Evolutionary conservation across 2,888 invertebrate genomes (phyloP), one percentile per base, ranked within the genome.

Genomic region (Villa cingulata): DNA sequence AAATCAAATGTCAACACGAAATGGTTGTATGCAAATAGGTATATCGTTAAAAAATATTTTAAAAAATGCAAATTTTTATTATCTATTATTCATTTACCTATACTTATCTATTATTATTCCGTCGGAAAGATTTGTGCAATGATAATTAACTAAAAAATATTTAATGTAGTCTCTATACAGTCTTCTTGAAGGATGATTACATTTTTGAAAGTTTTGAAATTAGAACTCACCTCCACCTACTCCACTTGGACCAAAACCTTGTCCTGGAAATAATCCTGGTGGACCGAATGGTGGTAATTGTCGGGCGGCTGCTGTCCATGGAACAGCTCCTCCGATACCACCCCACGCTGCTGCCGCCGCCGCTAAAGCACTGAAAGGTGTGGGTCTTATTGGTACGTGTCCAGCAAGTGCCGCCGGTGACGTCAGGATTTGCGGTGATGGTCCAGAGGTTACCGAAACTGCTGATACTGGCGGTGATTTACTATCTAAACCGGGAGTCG

Each of bases 321-420:
- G 72, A 37, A 74, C 72, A 29, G 70, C 73, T 17, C 72, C 72
- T 53, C 76, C 74, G 46, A 81, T 72, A 41, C 80, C 73, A 57
- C 74, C 71, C 62, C 78, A 79, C 1, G 80, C 78, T 15, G 77
- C 78, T 46, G 84, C 84, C 51, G 83, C 83, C 50, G 82, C 82
- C 41, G 80, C 79, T 48, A 82, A 61, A 18, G 81, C 80, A 60
- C 81, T 83, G 68, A 85, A 85, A 18, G 85, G 84, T 50, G 83
- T 85, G 53, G 85, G 85, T 56, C 85, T 67, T 51, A 86, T 83
- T 19, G 82, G 82, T 32, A 76, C 78, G 59, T 75, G 75, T 34
- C 65, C 70, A 54, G 65, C 62, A 55, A 70, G 58, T 71, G 52
- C 52, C 67, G 68, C 62, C 47, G 68, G 53, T 27, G 66, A 62